Conservation (phyloP, 2,797 vertebrate genomes). For the Octomys mimax region DNA sequence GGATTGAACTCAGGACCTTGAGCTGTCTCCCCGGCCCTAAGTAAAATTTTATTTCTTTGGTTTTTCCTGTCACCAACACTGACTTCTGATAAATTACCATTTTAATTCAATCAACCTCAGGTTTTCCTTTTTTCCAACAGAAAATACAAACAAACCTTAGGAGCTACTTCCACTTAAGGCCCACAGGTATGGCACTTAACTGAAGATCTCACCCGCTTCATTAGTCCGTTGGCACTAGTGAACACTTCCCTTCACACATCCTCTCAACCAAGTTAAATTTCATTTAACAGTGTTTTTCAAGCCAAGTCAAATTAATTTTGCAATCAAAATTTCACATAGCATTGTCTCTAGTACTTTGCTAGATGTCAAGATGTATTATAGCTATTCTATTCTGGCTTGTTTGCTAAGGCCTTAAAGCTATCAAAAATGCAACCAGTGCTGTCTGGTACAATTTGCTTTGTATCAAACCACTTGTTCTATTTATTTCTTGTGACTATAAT, state of each 20-base stretch:
- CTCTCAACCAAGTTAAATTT: constrained; percentile 51
- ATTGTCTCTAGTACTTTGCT: constrained; percentile 46
- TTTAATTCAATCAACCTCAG: constrained; percentile 41
- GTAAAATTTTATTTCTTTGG: background rate
- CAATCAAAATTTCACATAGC: constrained; percentile 66
- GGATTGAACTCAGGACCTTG: too few relatives aligned
- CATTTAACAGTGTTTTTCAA: constrained; percentile 63
- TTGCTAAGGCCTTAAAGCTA: constrained; percentile 43
- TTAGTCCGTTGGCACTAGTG: constrained; percentile 41
- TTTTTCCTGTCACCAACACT: background rate
- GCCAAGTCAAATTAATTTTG: constrained; percentile 73
- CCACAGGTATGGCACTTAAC: background rate
- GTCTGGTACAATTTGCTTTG: constrained; percentile 53
- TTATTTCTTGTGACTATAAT: constrained; percentile 28
- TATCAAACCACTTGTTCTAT: constrained; percentile 35
- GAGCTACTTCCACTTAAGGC: constrained; percentile 20
- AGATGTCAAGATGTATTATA: constrained; percentile 62
- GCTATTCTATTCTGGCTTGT: constrained; percentile 16
- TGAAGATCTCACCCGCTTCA: background rate
- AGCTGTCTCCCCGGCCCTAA: too few relatives aligned
- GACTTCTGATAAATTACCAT: constrained; percentile 35
- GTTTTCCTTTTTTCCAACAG: constrained; percentile 42
- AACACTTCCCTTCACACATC: constrained; percentile 17
- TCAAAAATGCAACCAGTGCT: constrained; percentile 58
- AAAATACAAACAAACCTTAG: constrained; percentile 47